These are phyloP conservation scores for Carassius carassius DNA, from an alignment of 2,113 vertebrate genomes.

Conservation along the genomic window DNA sequence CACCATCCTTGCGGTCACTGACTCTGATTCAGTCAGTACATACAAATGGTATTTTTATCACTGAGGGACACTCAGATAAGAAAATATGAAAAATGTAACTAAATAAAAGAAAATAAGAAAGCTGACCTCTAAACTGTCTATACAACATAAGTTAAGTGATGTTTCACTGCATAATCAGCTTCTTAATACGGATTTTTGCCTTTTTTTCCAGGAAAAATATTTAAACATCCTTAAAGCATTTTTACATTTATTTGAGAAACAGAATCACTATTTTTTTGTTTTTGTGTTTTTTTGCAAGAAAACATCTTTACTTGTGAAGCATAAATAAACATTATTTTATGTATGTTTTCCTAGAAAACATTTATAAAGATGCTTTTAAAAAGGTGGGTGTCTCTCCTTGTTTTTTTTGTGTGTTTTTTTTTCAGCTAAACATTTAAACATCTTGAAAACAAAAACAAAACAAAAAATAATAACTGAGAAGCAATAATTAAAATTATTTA, in stretches of 20 bases:
- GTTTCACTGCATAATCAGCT: neutral
- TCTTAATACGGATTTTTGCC: neutral
- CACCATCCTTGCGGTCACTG: conserved; percentile 1
- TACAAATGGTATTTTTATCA: conserved; percentile 7
- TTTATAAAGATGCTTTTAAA: neutral
- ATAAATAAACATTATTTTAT: neutral
- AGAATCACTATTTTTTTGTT: neutral
- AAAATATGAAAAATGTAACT: too few species aligned
- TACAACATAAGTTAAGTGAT: neutral
- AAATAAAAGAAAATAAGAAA: neutral
- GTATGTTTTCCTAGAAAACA: neutral
- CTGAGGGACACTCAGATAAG: neutral
- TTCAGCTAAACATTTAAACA: neutral
- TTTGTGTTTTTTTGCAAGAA: neutral
- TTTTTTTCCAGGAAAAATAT: neutral
- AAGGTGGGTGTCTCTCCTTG: neutral
- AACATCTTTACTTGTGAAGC: neutral
- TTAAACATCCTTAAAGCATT: too few species aligned
- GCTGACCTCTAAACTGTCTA: neutral
- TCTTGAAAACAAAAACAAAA: neutral
- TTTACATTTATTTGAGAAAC: neutral
- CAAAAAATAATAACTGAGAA: neutral
- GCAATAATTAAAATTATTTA: neutral
- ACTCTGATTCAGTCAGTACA: conserved; percentile 1
- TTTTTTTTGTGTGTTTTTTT: too few species aligned